phyloP scores from a whole-genome alignment of 2,113 vertebrate genomes.

The Tiliqua scincoides region DNA sequence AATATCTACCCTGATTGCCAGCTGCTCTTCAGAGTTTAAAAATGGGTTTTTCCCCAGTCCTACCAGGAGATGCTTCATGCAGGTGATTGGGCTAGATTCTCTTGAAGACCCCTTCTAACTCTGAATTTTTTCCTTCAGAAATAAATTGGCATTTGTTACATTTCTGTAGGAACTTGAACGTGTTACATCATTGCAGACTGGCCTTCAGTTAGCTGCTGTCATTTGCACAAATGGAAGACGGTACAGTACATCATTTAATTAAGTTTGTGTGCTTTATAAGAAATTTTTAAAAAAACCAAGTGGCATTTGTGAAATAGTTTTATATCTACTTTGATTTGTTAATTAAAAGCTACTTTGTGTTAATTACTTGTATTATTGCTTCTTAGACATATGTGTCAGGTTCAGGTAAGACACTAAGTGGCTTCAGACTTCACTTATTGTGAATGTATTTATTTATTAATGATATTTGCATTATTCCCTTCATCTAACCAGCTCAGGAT shows the following conservation, averaged over 20 bases:
- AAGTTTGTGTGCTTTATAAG: not conserved
- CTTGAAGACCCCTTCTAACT: too few species aligned
- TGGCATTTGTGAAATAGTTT: not conserved
- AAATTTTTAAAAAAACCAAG: slow-evolving; percentile 10
- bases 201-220: slow-evolving; percentile 93
- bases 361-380: not conserved
- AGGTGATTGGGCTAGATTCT: too few species aligned
- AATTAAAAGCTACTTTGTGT: too few species aligned
- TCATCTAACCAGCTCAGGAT: not conserved
- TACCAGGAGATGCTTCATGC: not conserved
- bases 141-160: slow-evolving; percentile 21
- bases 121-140: not conserved
- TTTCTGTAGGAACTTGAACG: slow-evolving; percentile 91
- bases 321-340: not conserved
- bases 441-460: too few species aligned
- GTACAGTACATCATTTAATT: slow-evolving; percentile 72
- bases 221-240: slow-evolving; percentile 97
- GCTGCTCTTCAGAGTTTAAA: too few species aligned
- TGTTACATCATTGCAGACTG: slow-evolving; percentile 91
- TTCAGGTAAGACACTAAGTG: slow-evolving; percentile 1
- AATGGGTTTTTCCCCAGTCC: too few species aligned
- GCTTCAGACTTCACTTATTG: not conserved
- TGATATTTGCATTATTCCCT: not conserved
- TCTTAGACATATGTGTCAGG: not conserved
- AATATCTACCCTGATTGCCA: too few species aligned